Conservation (phyloP, 92 coral and sea anemone genomes). For the Phenganax stokvisi region DNA sequence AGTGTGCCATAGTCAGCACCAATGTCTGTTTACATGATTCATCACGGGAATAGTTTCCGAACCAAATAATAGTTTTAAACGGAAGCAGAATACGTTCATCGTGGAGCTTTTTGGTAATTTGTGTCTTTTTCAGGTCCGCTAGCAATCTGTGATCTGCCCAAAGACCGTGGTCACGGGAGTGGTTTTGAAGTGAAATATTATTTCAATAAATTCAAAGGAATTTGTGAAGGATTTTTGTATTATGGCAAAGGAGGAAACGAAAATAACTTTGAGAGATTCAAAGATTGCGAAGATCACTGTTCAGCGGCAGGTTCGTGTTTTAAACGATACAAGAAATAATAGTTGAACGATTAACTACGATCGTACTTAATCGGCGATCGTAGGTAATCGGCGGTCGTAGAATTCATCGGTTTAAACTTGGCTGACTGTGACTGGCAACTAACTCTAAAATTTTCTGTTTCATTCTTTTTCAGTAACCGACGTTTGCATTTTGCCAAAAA, state of each 20-base stretch:
- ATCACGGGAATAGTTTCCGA: no score
- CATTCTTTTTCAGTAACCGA: slow-evolving; percentile 24
- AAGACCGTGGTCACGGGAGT: slow-evolving; percentile 47
- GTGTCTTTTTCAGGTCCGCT: background rate
- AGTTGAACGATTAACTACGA: background rate
- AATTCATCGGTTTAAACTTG: no score
- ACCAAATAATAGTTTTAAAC: background rate
- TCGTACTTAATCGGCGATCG: no score
- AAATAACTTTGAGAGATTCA: slow-evolving; percentile 60
- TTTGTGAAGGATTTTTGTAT: slow-evolving; percentile 65
- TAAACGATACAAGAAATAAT: background rate
- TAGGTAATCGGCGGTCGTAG: no score
- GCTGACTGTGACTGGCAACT: no score
- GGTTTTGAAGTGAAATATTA: slow-evolving; percentile 47
- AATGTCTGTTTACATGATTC: no score
- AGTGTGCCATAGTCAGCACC: background rate
- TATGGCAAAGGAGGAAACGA: slow-evolving; percentile 76
- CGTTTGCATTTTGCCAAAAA: slow-evolving; percentile 41
- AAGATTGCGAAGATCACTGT: slow-evolving; percentile 61
- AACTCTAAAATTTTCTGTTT: background rate
- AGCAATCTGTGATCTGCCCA: slow-evolving; percentile 54
- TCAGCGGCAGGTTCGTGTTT: slow-evolving; percentile 60
- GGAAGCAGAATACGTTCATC: background rate
- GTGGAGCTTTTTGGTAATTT: background rate
- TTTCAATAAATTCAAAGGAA: slow-evolving; percentile 53